Base-by-base conservation (phyloP, 2,797 vertebrate genomes). In the Percopsis omiscomaycus region DNA sequence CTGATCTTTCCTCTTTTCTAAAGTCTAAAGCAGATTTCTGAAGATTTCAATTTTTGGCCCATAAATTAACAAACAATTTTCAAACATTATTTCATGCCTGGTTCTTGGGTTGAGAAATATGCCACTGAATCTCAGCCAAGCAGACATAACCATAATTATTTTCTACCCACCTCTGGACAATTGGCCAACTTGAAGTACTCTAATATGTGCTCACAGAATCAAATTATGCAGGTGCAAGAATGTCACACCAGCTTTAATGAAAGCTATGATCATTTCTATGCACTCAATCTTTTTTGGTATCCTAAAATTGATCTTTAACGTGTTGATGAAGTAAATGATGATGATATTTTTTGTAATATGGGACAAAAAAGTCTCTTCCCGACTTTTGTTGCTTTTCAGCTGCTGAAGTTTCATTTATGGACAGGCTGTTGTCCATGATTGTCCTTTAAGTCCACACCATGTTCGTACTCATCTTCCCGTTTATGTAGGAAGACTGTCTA, bases 241-340 rank as follows among this genome's bases (percentile, higher is more conserved):
- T 69, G 59, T 69, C 69, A 68, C 64, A n/a, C n/a, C 13, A n/a
- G 64, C 61, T 70, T 63, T 55, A 61, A 77, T 59, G 64, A 55
- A 62, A 55, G 45, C 68, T 63, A 55, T 81, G 69, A 74, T 71
- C 56, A 45, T 68, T 69, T 79, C 57, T 37, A 37, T 37, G 59
- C 49, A 8, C 65, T 84, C 47, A 73, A 52, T 67, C 69, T 46
- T 54, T 66, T 30, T 28, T 37, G 30, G 56, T 75, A 47, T 44
- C 45, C 50, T 37, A 45, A 12, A 4, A 61, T 68, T 1, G 8
- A 61, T 42, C 48, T 48, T 12, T 5, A 8, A 27, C 30, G 53
- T 64, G 59, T 59, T 54, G n/a, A 56, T 53, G 53, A 29, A 59
- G 63, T 50, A 66, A 67, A 64, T 73, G 55, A 69, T 74, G 64